Evolutionary conservation across 2,888 invertebrate species (phyloP).

Genomic region (Tetranychus truncatus): DNA sequence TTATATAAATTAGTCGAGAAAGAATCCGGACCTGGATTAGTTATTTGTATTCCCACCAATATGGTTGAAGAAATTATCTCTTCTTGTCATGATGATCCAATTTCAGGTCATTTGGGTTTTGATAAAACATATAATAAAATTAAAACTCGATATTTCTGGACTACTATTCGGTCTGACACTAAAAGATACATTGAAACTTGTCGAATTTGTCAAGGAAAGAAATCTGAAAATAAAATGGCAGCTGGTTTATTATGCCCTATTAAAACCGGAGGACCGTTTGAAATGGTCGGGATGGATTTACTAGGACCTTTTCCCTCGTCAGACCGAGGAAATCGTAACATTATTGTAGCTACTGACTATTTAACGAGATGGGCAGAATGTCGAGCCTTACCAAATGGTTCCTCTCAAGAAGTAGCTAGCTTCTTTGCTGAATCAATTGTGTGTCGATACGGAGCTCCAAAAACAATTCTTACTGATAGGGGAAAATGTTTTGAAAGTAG

Average conservation of each 20-base stretch:
- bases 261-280: conserved; percentile 11
- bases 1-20: neutral
- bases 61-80: neutral
- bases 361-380: conserved; percentile 24
- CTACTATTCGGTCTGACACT: neutral
- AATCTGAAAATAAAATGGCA: neutral
- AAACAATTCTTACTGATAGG: neutral
- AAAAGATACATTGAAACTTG: conserved; percentile 3
- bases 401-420: conserved; percentile 21
- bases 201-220: neutral
- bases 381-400: conserved; percentile 20
- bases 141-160: neutral
- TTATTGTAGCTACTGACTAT: conserved; percentile 24
- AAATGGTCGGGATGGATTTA: conserved; percentile 15
- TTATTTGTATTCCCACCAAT: neutral
- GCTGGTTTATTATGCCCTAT: neutral
- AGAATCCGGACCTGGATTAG: neutral
- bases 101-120: neutral
- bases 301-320: no score
- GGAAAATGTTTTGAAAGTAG: neutral
- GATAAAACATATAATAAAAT: neutral
- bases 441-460: conserved; percentile 22
- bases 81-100: neutral
- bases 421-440: conserved; percentile 24
- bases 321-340: no score